Evolutionary conservation across 1,140 invertebrate genomes (phyloP).

Genomic region (Brachystomella parvula): DNA sequence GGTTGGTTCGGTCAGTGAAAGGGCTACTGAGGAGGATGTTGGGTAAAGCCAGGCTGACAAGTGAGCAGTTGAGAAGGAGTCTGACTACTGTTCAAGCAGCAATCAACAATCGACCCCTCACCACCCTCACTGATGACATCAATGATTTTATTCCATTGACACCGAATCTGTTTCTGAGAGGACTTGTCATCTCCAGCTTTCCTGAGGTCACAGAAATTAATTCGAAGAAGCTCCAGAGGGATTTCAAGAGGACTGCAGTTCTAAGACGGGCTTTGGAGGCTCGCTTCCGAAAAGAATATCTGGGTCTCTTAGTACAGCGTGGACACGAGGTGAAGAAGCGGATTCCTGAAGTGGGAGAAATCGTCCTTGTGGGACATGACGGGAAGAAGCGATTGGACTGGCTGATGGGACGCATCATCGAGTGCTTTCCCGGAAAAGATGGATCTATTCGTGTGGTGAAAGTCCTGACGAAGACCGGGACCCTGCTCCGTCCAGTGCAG

Average conservation of each 20-base stretch:
- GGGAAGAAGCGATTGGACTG: conserved; percentile 25
- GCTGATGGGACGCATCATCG: conserved; percentile 19
- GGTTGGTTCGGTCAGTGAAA: conserved; percentile 42
- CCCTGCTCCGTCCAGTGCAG: conserved; percentile 20
- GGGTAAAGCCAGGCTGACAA: not conserved
- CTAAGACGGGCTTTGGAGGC: not conserved
- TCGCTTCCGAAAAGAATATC: conserved; percentile 15
- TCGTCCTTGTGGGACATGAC: conserved; percentile 19
- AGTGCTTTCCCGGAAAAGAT: conserved; percentile 17
- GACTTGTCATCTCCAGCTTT: not conserved
- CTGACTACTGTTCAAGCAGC: conserved; percentile 1
- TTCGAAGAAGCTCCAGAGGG: not conserved
- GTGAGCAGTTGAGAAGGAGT: not conserved
- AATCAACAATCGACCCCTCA: conserved; percentile 16
- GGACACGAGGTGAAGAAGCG: not conserved
- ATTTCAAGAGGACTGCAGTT: not conserved
- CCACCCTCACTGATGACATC: conserved; percentile 7
- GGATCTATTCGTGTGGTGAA: conserved; percentile 16
- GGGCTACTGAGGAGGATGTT: conserved; percentile 29
- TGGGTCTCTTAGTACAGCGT: conserved; percentile 11
- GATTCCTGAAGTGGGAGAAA: conserved; percentile 15
- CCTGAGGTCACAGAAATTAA: not conserved
- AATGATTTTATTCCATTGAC: conserved; percentile 17
- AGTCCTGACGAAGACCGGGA: conserved; percentile 5
- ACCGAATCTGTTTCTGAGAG: conserved; percentile 12